phyloP scores from a whole-genome alignment of 2,888 invertebrate species.

The Gisinianus flammeolus region DNA sequence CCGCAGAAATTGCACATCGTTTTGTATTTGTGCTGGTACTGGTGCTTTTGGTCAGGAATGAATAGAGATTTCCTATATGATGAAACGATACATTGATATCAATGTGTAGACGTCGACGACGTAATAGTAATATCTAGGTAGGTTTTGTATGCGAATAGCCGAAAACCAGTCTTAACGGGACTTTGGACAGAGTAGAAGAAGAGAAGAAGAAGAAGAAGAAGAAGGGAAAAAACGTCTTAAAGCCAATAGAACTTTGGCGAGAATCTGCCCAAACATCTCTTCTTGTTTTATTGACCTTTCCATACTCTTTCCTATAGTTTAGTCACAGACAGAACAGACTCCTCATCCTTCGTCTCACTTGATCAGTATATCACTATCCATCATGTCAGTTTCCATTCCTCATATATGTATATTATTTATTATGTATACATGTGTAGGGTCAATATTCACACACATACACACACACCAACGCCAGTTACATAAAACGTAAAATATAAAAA shows the following conservation, averaged over 20 bases:
- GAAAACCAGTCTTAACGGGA: constrained; percentile 40
- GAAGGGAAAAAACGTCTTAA: not conserved
- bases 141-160: not conserved
- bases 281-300: constrained; percentile 40
- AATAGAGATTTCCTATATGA: not conserved
- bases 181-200: not conserved
- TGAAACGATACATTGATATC: not conserved
- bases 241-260: constrained; percentile 21
- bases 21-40: not conserved
- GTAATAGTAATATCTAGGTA: not conserved
- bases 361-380: not conserved
- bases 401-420: not conserved
- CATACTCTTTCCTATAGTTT: constrained; percentile 19
- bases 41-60: not conserved
- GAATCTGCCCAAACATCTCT: constrained; percentile 30
- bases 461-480: not conserved
- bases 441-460: too few relatives aligned
- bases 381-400: not conserved
- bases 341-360: not conserved
- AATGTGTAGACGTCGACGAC: not conserved
- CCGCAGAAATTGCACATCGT: constrained; percentile 9
- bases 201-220: not conserved
- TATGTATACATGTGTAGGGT: not conserved
- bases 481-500: not conserved
- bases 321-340: too few relatives aligned